Evolutionary conservation across 2,888 invertebrate species (phyloP), one percentile per base, ranked within the genome.

Genomic region (Andricus quercusramuli): DNA sequence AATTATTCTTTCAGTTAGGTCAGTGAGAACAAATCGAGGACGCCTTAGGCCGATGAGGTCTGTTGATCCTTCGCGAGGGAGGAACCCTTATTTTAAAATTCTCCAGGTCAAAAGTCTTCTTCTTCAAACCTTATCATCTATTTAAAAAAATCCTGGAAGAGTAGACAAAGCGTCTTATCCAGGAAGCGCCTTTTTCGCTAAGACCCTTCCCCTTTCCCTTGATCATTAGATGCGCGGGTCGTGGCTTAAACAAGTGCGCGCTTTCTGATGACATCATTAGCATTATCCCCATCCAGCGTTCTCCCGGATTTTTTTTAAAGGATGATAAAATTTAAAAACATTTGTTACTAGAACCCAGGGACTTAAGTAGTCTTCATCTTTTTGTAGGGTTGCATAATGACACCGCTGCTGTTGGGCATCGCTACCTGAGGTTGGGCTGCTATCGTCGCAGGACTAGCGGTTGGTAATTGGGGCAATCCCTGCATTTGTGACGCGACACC

Each of bases 281-380:
- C 29, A 29, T 29, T 29, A 3, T 29, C 29, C 29, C 29, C 29
- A 9, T 11, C 11, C 11, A 41, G 11, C 9, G 17, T 17, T 47
- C 47, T 47, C 47, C 13, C 6, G 17, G 17, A 64, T 29, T 64
- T 29, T 29, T 64, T 17, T 25, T 8, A 64, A 29, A 64, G 8
- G 64, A 64, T 29, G 17, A 64, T 59, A 59, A 22, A 59, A 22
- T 59, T 64, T 17, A 4, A 64, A 41, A 41, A n/a, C 9, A 0
- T 15, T 15, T 20, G 11, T 11, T 3, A 13, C 11, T 37, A n/a
- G n/a, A 74, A 11, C 47, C 13, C n/a, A 56, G 11, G 22, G 79
- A 83, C 90, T 94, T 96, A 96, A 92, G 96, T 97, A 90, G 97
- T 97, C 94, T 97, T 97, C 96, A 97, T 96, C 94, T 97, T 97